These are phyloP conservation scores for Embidobia sp. DNA, from an alignment of 2,888 invertebrate genomes.

Conservation along the genomic window DNA sequence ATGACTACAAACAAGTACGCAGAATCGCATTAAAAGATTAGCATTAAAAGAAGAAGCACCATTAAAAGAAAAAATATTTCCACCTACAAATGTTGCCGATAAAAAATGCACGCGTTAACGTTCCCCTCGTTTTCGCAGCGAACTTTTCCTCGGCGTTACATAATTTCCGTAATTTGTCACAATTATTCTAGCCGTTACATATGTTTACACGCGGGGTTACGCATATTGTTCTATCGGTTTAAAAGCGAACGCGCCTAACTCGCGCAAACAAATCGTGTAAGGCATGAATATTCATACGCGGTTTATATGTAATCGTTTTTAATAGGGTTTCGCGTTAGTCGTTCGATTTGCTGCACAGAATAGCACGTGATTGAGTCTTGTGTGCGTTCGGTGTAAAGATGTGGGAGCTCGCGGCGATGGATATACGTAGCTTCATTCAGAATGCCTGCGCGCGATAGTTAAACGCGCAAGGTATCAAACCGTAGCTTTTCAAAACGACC, in stretches of 20 bases:
- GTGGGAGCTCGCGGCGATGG: slow-evolving; percentile 41
- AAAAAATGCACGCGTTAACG: too few species aligned
- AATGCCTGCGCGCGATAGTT: slow-evolving; percentile 71
- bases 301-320: slow-evolving; percentile 34
- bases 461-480: slow-evolving; percentile 47
- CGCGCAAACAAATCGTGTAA: slow-evolving; percentile 6
- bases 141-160: too few species aligned
- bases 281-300: slow-evolving; percentile 18
- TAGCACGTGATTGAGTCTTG: slow-evolving; percentile 56
- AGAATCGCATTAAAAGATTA: too few species aligned
- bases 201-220: slow-evolving; percentile 1
- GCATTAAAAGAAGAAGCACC: too few species aligned
- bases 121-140: too few species aligned
- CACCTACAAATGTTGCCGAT: too few species aligned
- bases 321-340: slow-evolving; percentile 44
- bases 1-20: too few species aligned
- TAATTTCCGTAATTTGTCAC: too few species aligned
- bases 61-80: too few species aligned
- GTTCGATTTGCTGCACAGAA: slow-evolving; percentile 60
- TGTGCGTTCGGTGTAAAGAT: slow-evolving; percentile 51
- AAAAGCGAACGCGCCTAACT: slow-evolving; percentile 7
- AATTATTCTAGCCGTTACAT: too few species aligned
- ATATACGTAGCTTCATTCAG: slow-evolving; percentile 65
- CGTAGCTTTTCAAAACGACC: slow-evolving; percentile 42
- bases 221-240: slow-evolving; percentile 2